Evolutionary conservation across 2,113 vertebrate genomes (phyloP).

Genomic region (Aix galericulata): DNA sequence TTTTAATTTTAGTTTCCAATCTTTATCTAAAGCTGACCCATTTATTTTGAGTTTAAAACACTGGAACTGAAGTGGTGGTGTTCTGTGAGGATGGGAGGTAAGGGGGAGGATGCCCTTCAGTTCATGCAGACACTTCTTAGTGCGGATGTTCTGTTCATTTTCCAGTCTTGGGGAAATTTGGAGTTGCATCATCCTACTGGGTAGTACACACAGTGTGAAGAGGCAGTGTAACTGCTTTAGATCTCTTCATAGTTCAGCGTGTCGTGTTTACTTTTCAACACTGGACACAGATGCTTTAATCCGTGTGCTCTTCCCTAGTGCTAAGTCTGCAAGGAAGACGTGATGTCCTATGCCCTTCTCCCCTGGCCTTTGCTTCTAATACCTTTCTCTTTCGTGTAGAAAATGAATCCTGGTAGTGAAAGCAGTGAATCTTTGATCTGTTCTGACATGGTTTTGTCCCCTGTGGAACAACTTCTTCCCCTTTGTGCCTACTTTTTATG

Average conservation of each 20-base stretch:
- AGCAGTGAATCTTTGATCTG: background rate
- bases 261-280: background rate
- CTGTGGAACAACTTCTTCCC: background rate
- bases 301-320: background rate
- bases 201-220: fast-evolving
- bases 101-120: background rate
- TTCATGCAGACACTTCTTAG: background rate
- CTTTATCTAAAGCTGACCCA: background rate
- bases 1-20: background rate
- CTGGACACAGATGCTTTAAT: background rate
- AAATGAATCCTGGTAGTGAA: background rate
- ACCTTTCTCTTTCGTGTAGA: background rate
- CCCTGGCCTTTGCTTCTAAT: background rate
- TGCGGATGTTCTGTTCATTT: background rate
- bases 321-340: background rate
- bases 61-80: background rate
- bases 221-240: background rate
- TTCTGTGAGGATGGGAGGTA: background rate
- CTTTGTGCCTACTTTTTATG: background rate
- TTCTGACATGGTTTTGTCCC: background rate
- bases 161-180: fast-evolving
- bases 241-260: background rate
- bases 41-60: background rate
- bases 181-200: background rate
- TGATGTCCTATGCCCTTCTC: background rate